Base-by-base conservation (phyloP, 2,113 vertebrate genomes). In the Numenius arquata region DNA sequence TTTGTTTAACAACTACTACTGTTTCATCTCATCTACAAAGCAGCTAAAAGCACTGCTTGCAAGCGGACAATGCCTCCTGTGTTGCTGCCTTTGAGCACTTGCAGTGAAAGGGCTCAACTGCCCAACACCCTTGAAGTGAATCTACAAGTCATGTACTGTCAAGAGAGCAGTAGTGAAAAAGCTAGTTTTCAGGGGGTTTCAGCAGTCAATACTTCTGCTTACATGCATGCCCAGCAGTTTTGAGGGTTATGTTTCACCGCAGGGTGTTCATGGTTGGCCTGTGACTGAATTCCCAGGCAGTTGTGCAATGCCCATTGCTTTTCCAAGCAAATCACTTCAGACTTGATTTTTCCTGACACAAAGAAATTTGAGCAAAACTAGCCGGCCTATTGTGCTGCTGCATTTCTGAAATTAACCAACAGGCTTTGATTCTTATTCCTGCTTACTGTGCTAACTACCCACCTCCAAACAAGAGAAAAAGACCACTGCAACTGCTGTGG, bases 31-130 rank as follows among this genome's bases (percentile, higher is more conserved):
- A 87, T 73, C 77, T 87, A 15, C 6, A 15, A 59, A n/a, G 47
- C 73, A 91, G 41, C 71, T 71, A 90, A 83, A 92, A 88, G 53
- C 74, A 82, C 23, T 65, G 2, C 43, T 67, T 89, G 70, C 52
- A 90, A 78, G 36, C 5, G 40, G 48, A 95, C 92, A 96, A 87
- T 86, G 73, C 47, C 72, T 89, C 38, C 47, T 32, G 53, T 95
- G 86, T 93, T 59, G 34, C 43, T 75, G 48, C 55, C 38, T 63
- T 48, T 30, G 36, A 55, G 14, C 6, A 50, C 34, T n/a, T 48
- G 13, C 56, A 63, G 25, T 8, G 18, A 50, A 81, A 73, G 6
- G 4, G 14, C 15, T 56, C 43, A 77, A 48, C 18, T 34, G 25
- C 12, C 63, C 50, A 36, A 79, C 45, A 58, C 20, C 26, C 50